These are phyloP conservation scores for Athalia circularis DNA, from an alignment of 2,888 invertebrate species.

Conservation along the genomic window DNA sequence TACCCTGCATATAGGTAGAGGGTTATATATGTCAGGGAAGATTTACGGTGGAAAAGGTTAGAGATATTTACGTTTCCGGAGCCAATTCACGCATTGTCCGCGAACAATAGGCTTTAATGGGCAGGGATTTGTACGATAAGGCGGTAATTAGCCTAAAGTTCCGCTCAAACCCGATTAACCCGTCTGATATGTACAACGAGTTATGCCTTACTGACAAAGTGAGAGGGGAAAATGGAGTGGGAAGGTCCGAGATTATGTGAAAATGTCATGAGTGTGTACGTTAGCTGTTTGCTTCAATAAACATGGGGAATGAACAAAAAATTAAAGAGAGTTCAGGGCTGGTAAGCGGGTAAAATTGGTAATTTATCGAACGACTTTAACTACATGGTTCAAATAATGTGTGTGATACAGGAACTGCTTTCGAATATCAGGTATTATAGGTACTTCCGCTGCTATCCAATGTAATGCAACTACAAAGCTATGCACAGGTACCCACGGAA, in stretches of 20 bases:
- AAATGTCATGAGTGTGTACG: neutral
- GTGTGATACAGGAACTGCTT: too few relatives aligned
- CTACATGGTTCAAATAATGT: too few relatives aligned
- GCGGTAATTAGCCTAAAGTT: constrained; percentile 38
- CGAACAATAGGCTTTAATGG: constrained; percentile 42
- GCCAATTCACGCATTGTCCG: constrained; percentile 37
- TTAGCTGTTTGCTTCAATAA: neutral
- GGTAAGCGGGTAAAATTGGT: too few relatives aligned
- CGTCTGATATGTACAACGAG: constrained; percentile 26
- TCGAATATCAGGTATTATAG: too few relatives aligned
- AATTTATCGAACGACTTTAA: too few relatives aligned
- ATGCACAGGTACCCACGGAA: too few relatives aligned
- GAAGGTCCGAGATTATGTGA: neutral
- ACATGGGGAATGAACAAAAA: too few relatives aligned
- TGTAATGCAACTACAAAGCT: too few relatives aligned
- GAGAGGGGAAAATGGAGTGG: constrained; percentile 3
- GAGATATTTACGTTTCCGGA: constrained; percentile 41
- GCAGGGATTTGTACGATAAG: constrained; percentile 37
- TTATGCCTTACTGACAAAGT: constrained; percentile 28
- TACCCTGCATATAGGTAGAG: neutral
- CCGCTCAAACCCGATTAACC: constrained; percentile 34
- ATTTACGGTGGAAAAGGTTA: constrained; percentile 22
- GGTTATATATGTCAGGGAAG: neutral
- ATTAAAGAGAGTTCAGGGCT: too few relatives aligned
- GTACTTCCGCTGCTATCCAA: too few relatives aligned